phyloP scores from a whole-genome alignment of 2,888 invertebrate species.

The Hypercompe scribonia region DNA sequence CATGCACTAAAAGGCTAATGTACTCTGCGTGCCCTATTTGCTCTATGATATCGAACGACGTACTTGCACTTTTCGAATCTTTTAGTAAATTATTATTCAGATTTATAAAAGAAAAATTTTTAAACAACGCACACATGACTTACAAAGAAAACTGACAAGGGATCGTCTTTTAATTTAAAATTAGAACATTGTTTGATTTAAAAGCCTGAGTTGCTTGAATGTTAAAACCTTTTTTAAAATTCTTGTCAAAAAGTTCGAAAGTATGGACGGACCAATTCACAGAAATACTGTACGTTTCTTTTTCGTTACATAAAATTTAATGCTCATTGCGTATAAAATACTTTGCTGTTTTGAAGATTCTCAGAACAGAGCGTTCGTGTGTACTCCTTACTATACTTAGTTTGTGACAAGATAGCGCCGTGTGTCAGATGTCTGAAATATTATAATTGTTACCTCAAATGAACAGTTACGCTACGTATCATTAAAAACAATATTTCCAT shows the following conservation, averaged over 20 bases:
- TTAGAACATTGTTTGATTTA: slow-evolving; percentile 17
- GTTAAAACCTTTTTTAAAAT: background rate
- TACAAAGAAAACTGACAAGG: slow-evolving; percentile 28
- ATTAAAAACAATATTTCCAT: no score
- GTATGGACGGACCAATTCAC: background rate
- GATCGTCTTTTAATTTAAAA: slow-evolving; percentile 34
- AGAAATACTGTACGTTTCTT: no score
- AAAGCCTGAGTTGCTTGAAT: background rate
- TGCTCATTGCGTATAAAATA: background rate
- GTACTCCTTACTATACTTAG: no score
- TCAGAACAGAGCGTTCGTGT: no score
- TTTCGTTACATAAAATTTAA: background rate
- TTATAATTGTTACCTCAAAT: no score
- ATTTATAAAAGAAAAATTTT: slow-evolving; percentile 9
- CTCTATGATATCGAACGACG: slow-evolving; percentile 29
- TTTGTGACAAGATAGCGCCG: no score
- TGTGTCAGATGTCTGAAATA: no score
- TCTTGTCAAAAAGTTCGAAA: background rate
- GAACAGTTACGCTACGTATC: no score
- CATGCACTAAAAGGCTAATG: slow-evolving; percentile 33
- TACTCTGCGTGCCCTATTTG: slow-evolving; percentile 43
- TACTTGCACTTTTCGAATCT: slow-evolving; percentile 21
- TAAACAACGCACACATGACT: slow-evolving; percentile 21
- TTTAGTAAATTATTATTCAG: slow-evolving; percentile 6
- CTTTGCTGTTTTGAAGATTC: background rate